phyloP scores from a whole-genome alignment of 2,113 vertebrate genomes.

The Girardinichthys multiradiatus region DNA sequence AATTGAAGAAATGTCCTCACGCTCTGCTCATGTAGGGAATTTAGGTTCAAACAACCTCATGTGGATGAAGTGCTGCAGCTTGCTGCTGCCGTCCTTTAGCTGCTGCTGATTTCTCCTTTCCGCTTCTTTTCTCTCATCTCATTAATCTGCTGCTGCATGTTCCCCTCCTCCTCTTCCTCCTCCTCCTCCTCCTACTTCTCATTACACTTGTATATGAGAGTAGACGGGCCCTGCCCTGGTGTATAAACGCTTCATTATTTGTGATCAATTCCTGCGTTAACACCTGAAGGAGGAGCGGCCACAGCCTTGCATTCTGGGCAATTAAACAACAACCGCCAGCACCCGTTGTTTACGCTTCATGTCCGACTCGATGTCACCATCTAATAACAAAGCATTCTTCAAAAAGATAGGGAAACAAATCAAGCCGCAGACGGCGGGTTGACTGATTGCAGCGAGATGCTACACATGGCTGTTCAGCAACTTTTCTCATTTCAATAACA shows the following conservation, averaged over 20 bases:
- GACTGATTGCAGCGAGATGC: neutral
- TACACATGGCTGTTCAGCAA: constrained; percentile 12
- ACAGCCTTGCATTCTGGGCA: constrained; percentile 25
- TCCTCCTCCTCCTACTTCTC: constrained; percentile 1
- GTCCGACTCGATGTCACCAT: constrained; percentile 33
- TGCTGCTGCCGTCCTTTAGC: constrained; percentile 14
- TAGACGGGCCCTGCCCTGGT: constrained; percentile 31
- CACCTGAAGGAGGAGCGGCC: neutral
- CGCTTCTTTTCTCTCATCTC: constrained; percentile 7
- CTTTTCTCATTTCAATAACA: constrained; percentile 17
- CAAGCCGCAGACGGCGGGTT: neutral
- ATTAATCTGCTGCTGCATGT: constrained; percentile 31
- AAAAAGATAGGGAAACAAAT: constrained; percentile 8
- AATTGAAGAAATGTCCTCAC: neutral
- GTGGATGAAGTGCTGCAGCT: constrained; percentile 23
- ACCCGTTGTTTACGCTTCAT: constrained; percentile 27
- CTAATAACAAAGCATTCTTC: constrained; percentile 15
- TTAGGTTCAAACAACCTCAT: neutral
- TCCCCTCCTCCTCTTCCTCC: neutral
- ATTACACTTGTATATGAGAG: constrained; percentile 50
- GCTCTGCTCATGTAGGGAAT: neutral
- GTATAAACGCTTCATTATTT: constrained; percentile 48
- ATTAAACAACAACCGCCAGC: constrained; percentile 40
- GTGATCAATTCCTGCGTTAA: constrained; percentile 28
- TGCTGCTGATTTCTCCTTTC: constrained; percentile 5